A percentile compares a stretch with the other conserved stretches of the same genome.
phyloP scores from a whole-genome alignment of 2,113 vertebrate genomes.

The Genyomyrus donnyi region DNA sequence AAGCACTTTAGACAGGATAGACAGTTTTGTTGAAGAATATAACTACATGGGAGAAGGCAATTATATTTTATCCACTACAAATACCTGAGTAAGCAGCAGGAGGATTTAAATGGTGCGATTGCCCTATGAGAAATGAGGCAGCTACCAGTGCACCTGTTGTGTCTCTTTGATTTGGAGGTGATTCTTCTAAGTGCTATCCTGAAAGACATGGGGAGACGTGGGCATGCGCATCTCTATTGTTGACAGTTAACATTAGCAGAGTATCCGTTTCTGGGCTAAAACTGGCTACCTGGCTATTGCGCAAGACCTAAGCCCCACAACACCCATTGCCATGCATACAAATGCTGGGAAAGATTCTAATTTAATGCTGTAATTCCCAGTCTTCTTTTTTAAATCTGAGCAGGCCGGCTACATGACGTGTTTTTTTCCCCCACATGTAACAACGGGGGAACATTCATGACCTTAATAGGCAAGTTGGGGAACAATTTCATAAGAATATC shows the following conservation, averaged over 20 bases:
- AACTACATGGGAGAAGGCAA: background rate
- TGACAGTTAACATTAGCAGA: background rate
- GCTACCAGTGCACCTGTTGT: background rate
- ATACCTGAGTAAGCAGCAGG: background rate
- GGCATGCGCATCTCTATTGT: background rate
- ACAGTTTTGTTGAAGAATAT: background rate
- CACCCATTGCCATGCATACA: background rate
- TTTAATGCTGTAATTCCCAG: background rate
- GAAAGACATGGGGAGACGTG: background rate
- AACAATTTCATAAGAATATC: background rate
- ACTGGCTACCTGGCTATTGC: background rate
- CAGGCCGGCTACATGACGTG: background rate
- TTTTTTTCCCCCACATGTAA: background rate
- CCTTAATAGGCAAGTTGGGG: background rate
- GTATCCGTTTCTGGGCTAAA: background rate
- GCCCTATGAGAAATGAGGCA: background rate
- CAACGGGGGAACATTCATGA: background rate
- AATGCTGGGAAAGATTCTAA: background rate
- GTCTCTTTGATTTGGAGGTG: background rate
- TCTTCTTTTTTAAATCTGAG: background rate
- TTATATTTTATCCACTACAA: background rate
- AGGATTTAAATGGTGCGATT: background rate
- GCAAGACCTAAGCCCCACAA: background rate
- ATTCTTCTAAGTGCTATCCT: background rate
- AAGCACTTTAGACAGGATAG: slow-evolving; percentile 1